Evolutionary conservation across 2,797 vertebrate genomes (phyloP), one percentile per base, ranked within the genome.

Genomic region (Rhinella marina): DNA sequence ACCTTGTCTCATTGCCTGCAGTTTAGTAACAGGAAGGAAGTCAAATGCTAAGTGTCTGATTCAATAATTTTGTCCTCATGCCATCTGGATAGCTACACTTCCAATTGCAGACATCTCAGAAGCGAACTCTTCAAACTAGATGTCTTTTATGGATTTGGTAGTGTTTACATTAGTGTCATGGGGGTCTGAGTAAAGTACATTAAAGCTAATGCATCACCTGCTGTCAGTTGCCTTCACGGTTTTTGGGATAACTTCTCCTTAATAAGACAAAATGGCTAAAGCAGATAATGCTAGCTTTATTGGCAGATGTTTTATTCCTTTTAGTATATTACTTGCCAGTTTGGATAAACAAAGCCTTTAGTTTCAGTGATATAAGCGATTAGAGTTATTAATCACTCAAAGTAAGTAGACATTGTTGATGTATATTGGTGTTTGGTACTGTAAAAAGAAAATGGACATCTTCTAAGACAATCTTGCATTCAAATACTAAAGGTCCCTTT

Each of bases 201-300:
- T 95, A 93, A 92, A 92, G 92, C 91, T 92, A 90, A 93, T 92
- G 91, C 83, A 93, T 94, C 91, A 92, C 87, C 90, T 91, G 89
- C 92, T 93, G 91, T 92, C 92, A 91, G 86, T 91, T 89, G 85
- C 90, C 91, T 91, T 91, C 92, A 90, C 90, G 91, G 90, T 82
- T 84, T 82, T 85, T 90, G 82, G 85, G 90, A 88, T 75, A 25
- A 88, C 56, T 88, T 89, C 90, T 89, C 50, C 59, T 61, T 76
- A 86, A 48, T 72, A 83, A 87, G 81, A 88, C 90, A 91, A 92
- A 76, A 87, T 73, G 19, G 81, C 88, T 90, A 66, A 88, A 91
- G 86, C 29, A 82, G 87, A 88, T 82, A 91, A 59, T 88, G 11
- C 89, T 78, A 27, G 52, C 64, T 77, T 92, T 90, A 90, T 81